Base-by-base conservation (phyloP, 2,888 invertebrate species). In the Netelia melanura region DNA sequence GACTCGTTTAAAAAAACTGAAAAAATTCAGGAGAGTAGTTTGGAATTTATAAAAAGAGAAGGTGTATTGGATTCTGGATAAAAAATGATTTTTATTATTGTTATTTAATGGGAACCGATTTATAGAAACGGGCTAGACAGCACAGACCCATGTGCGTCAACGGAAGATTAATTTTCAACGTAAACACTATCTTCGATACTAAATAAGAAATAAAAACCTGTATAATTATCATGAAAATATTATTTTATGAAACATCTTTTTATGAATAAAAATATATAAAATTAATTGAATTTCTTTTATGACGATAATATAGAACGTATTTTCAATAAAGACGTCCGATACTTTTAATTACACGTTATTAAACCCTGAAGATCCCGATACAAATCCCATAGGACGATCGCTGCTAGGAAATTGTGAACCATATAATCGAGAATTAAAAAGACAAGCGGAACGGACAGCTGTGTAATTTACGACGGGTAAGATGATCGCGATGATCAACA, bases 391-490 rank as follows among this genome's bases (percentile, higher is more conserved):
- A 14, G 1, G 62, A 30, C n/a, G 38, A 68, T 68, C 25, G 23
- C 14, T 17, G 65, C 11, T 11, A 14, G 43, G 43, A 54, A 54
- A 38, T 52, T 44, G 38, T 52, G 64, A 67, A 68, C 8, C 30
- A 58, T 44, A 65, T 62, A 23, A 43, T 25, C 21, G 77, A 68
- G 43, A 25, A 58, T 77, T 44, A 21, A 71, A 61, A 81, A 74
- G 72, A 52, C 14, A 43, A 58, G 43, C 65, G 58, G 3, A 30
- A 43, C 25, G 9, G 81, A 74, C 58, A 61, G 74, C 17, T 62
- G 6, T 58, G 38, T 81, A 81, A 81, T 81, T 79, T 75, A 75
- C 68, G 62, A 75, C 48, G 44, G n/a, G n/a, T 48, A 30, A 21
- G 58, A 5, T 1, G 44, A 56, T 30, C n/a, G 48, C 56, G 30